Conservation (phyloP, 1,140 invertebrate species). For the Dufourea novaeangliae region DNA sequence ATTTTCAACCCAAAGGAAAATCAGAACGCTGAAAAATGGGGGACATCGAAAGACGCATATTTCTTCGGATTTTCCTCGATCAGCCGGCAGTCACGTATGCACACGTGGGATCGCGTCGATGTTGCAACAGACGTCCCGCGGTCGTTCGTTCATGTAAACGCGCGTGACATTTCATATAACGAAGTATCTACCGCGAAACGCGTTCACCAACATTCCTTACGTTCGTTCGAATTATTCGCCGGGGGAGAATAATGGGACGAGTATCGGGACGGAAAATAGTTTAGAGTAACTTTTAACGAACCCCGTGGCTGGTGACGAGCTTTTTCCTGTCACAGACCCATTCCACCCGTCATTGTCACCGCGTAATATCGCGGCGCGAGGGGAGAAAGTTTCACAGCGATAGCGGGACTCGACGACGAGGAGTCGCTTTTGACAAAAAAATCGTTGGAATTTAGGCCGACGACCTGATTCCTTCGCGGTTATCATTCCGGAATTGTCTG, state of each 20-base stretch:
- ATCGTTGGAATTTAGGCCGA: neutral
- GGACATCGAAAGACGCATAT: neutral
- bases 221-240: constrained; percentile 5
- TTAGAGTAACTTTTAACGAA: constrained; percentile 44
- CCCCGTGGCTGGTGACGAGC: neutral
- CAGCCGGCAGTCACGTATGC: constrained; percentile 1
- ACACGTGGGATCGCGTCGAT: neutral
- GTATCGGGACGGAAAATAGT: constrained; percentile 16
- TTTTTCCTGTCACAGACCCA: neutral
- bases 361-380: neutral
- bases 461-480: constrained; percentile 9
- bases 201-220: neutral
- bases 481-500: neutral
- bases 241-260: neutral
- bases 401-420: no score
- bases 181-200: neutral
- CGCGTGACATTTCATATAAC: constrained; percentile 2
- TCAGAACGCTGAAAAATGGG: neutral
- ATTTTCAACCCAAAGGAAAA: neutral
- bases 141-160: constrained; percentile 3
- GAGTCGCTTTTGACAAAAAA: neutral
- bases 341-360: neutral
- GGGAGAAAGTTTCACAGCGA: neutral
- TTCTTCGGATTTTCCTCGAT: neutral
- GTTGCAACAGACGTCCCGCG: neutral